A percentile compares a stretch with the other conserved stretches of the same genome.
Evolutionary conservation across 2,888 invertebrate species (phyloP).

Genomic region (Synanthedon tipuliformis): DNA sequence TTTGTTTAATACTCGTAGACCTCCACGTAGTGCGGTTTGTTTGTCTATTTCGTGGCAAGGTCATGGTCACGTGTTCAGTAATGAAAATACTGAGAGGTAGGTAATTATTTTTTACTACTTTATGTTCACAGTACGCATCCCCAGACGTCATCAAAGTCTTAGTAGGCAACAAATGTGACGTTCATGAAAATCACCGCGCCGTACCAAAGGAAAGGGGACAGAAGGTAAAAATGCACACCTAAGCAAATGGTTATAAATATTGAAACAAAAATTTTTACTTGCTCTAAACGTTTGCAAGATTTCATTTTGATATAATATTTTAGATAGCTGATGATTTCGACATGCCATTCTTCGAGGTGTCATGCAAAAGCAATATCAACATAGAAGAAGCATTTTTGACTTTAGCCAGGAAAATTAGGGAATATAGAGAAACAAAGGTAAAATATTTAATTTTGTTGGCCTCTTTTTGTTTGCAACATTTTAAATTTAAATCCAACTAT

Average conservation of each 20-base stretch:
- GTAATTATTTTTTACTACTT: background rate
- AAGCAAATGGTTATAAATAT: background rate
- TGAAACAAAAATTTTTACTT: too few species aligned
- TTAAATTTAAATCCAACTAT: too few species aligned
- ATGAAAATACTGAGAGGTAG: too few species aligned
- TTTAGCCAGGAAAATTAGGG: constrained; percentile 84
- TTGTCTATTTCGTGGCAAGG: background rate
- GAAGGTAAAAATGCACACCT: constrained; percentile 70
- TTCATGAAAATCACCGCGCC: constrained; percentile 77
- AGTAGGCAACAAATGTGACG: constrained; percentile 89
- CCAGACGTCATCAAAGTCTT: constrained; percentile 88
- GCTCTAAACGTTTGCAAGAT: background rate
- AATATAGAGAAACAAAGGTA: constrained; percentile 82
- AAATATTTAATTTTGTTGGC: constrained; percentile 7
- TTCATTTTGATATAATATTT: constrained; percentile 16
- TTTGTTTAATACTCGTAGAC: constrained; percentile 6
- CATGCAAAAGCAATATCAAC: constrained; percentile 87
- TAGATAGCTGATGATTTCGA: constrained; percentile 89
- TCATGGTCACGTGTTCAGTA: too few species aligned
- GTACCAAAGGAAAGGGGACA: constrained; percentile 84
- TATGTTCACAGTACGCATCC: constrained; percentile 78
- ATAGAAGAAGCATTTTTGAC: constrained; percentile 86
- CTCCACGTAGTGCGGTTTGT: background rate
- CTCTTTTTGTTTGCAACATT: background rate
- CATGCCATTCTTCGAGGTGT: constrained; percentile 90